Evolutionary conservation across 2,888 invertebrate species (phyloP).

Genomic region (Thysanoteuthis rhombus): DNA sequence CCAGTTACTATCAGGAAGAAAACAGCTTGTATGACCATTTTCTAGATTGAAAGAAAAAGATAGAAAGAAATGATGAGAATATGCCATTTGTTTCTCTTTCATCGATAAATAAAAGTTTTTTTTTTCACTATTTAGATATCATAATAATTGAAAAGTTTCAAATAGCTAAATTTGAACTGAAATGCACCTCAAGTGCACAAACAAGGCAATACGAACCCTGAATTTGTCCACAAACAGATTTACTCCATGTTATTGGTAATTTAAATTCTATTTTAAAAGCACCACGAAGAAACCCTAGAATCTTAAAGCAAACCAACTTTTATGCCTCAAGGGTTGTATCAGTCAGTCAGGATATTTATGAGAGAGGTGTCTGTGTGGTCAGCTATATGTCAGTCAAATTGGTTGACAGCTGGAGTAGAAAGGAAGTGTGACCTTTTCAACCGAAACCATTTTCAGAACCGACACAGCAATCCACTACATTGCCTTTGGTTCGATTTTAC

Average conservation of each 20-base stretch:
- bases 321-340: neutral
- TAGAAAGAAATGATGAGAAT: too few species aligned
- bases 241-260: neutral
- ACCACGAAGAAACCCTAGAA: neutral
- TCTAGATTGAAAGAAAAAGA: too few species aligned
- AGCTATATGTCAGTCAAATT: neutral
- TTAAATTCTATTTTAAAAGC: neutral
- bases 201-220: neutral
- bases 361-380: neutral
- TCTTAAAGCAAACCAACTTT: neutral
- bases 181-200: too few species aligned
- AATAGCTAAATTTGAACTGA: too few species aligned
- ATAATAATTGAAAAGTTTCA: too few species aligned
- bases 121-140: too few species aligned
- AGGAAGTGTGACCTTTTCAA: neutral
- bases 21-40: too few species aligned
- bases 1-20: too few species aligned
- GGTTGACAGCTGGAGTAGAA: neutral
- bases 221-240: neutral
- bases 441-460: neutral
- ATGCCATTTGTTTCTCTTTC: too few species aligned
- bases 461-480: neutral
- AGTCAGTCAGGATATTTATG: neutral
- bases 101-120: too few species aligned
- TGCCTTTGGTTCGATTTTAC: neutral